Conservation (phyloP, 2,888 invertebrate genomes). For the Phymatocera aterrima region DNA sequence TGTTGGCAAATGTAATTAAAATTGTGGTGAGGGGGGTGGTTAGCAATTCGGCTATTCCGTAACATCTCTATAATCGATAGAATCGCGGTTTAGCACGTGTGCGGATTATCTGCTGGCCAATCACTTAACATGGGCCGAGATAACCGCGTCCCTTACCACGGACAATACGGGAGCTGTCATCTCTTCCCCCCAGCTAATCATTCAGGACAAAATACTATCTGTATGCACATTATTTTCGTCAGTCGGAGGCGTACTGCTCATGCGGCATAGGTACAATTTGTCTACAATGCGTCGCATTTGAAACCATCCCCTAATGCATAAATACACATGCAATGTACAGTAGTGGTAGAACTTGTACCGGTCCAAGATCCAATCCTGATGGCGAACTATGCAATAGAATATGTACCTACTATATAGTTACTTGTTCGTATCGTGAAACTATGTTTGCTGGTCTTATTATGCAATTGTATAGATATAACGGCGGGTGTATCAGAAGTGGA, state of each 20-base stretch:
- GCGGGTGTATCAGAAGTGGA: slow-evolving; percentile 6
- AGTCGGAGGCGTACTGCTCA: background rate
- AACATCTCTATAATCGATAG: slow-evolving; percentile 43
- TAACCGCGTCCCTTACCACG: slow-evolving; percentile 58
- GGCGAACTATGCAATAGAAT: background rate
- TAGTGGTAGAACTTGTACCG: background rate
- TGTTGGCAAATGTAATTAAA: slow-evolving; percentile 43
- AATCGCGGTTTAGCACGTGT: slow-evolving; percentile 59
- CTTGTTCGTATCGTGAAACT: background rate
- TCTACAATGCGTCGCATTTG: slow-evolving; percentile 6
- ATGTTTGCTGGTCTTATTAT: slow-evolving; percentile 49
- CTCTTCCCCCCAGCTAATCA: slow-evolving; percentile 65
- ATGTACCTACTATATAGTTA: too few species aligned
- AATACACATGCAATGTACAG: background rate
- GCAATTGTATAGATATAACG: slow-evolving; percentile 36
- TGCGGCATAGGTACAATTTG: background rate
- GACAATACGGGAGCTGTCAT: slow-evolving; percentile 68
- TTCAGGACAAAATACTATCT: slow-evolving; percentile 57
- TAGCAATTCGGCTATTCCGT: slow-evolving; percentile 29
- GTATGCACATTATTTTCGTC: background rate
- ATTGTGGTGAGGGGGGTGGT: background rate
- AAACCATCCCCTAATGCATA: background rate
- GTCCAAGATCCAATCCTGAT: background rate
- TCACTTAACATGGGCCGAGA: slow-evolving; percentile 60
- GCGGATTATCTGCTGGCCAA: slow-evolving; percentile 68